Conservation (phyloP, 1,140 invertebrate species). For the Tribolium castaneum region DNA sequence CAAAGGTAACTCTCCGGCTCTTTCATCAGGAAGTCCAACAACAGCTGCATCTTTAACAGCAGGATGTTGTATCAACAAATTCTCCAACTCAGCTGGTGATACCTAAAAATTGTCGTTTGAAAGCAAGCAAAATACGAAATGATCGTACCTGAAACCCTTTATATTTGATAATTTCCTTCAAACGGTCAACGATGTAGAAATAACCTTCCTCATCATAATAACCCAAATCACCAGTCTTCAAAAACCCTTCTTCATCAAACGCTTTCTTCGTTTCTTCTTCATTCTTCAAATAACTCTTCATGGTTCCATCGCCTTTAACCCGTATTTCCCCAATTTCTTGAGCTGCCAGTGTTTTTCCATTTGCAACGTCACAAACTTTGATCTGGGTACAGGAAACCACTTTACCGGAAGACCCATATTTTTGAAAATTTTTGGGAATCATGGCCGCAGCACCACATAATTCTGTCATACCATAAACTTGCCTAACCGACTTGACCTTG, state of each 20-base stretch:
- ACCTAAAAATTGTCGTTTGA: constrained; percentile 65
- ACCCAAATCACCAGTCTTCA: constrained; percentile 78
- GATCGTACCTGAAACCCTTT: constrained; percentile 74
- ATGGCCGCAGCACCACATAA: background rate
- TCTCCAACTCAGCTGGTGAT: constrained; percentile 81
- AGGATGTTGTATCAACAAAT: constrained; percentile 74
- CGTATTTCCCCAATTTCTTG: constrained; percentile 75
- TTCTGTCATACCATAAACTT: constrained; percentile 29
- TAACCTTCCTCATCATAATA: constrained; percentile 76
- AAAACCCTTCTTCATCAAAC: constrained; percentile 75
- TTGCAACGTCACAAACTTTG: constrained; percentile 73
- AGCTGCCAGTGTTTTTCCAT: constrained; percentile 69
- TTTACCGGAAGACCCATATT: background rate
- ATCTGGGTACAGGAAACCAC: background rate
- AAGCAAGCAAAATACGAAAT: background rate
- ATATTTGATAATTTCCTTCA: constrained; percentile 86
- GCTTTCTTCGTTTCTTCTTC: constrained; percentile 57
- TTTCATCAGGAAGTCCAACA: constrained; percentile 74
- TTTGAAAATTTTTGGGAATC: background rate
- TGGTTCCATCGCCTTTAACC: constrained; percentile 71
- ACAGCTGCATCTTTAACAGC: constrained; percentile 79
- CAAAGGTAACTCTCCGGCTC: constrained; percentile 75
- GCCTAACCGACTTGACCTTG: background rate
- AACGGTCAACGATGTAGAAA: constrained; percentile 79
- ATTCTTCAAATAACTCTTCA: constrained; percentile 74